Conservation (phyloP, 2,888 invertebrate genomes). For the Agrochola lychnidis region DNA sequence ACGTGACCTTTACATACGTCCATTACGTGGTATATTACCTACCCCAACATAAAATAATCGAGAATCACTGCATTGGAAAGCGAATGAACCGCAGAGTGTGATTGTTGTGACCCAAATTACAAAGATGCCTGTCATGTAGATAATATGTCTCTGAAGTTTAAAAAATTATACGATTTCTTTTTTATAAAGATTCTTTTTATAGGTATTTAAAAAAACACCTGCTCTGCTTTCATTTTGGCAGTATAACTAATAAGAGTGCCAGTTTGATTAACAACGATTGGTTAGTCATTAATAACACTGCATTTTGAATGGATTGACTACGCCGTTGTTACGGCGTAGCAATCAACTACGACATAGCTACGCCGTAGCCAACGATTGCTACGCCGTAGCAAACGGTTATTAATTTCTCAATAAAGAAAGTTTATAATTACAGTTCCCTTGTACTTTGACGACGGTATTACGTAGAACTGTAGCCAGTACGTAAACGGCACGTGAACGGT, state of each 20-base stretch:
- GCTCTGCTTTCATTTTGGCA: not conserved
- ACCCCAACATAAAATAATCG: not conserved
- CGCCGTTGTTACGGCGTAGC: conserved; percentile 10
- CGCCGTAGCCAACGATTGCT: not conserved
- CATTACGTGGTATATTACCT: not conserved
- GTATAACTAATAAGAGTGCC: too few species aligned
- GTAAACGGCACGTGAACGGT: conserved; percentile 10
- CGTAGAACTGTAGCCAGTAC: conserved; percentile 3
- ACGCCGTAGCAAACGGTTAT: conserved; percentile 1
- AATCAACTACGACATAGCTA: not conserved
- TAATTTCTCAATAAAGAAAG: not conserved
- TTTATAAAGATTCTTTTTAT: too few species aligned
- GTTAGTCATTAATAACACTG: too few species aligned
- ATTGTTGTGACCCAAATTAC: not conserved
- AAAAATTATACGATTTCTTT: too few species aligned
- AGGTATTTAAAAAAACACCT: too few species aligned
- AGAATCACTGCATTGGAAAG: not conserved
- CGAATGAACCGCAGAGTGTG: not conserved
- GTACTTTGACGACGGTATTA: conserved; percentile 19
- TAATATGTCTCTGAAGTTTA: not conserved
- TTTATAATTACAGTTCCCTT: conserved; percentile 32
- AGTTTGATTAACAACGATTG: too few species aligned
- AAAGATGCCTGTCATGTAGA: too few species aligned
- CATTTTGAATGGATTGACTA: not conserved
- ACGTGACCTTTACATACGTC: not conserved